Evolutionary conservation across 37 sponge, comb jelly and placozoan genomes (phyloP).

Genomic region (Chondrosia reniformis): DNA sequence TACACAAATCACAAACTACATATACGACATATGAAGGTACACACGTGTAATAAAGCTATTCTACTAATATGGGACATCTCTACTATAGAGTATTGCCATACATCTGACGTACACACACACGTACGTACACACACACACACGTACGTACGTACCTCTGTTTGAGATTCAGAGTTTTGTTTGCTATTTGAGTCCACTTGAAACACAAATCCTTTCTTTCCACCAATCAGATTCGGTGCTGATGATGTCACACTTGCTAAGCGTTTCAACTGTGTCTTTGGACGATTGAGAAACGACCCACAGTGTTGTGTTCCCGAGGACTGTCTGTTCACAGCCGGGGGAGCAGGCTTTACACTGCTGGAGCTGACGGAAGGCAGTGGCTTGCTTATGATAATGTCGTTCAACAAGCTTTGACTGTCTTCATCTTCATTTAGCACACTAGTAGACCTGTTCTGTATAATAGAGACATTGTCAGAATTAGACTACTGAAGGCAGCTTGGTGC

Average conservation of each 20-base stretch:
- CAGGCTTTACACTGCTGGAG: background rate
- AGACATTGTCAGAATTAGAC: background rate
- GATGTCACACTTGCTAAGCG: conserved; percentile 39
- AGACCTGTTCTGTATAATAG: background rate
- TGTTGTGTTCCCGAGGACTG: background rate
- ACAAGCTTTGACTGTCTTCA: conserved; percentile 69
- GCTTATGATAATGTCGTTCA: conserved; percentile 58
- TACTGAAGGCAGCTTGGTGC: background rate
- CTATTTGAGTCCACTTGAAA: conserved; percentile 25
- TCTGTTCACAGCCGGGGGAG: background rate
- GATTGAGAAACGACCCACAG: conserved; percentile 66
- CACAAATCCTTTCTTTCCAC: conserved; percentile 46
- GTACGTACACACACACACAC: no score
- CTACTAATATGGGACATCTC: no score
- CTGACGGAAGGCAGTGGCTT: background rate
- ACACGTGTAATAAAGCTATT: no score
- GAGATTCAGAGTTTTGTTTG: no score
- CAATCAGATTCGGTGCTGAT: conserved; percentile 1
- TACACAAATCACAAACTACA: no score
- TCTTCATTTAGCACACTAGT: conserved; percentile 29
- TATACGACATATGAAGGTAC: no score
- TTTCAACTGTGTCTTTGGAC: conserved; percentile 20
- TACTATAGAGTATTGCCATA: no score
- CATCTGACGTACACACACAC: no score
- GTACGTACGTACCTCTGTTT: no score